Evolutionary conservation across 1,140 invertebrate genomes (phyloP), one percentile per base, ranked within the genome.

Genomic region (Pomacea maculata): DNA sequence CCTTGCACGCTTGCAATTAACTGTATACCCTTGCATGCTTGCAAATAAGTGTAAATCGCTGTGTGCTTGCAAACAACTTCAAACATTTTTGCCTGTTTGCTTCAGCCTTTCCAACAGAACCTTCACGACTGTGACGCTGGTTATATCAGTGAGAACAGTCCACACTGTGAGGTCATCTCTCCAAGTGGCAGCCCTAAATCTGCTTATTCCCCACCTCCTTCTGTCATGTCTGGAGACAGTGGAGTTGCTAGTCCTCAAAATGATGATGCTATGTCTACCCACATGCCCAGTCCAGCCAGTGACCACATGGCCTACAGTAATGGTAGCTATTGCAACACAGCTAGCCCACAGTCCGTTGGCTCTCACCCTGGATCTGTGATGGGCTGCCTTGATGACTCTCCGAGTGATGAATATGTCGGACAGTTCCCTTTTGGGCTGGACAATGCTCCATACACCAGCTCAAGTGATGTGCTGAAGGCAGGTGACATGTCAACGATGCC

Each of bases 101-200:
- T n/a, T 15, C 67, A 70, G 67, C 12, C 67, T 70, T 70, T 70
- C 11, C 67, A n/a, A n/a, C 67, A 70, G 67, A 65, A 7, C n/a
- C 17, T 9, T 45, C 25, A 29, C 1, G 77, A 78, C 45, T 67
- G 25, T 21, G 77, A 78, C 65, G 64, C 77, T 45, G 77, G 77
- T n/a, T 78, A 78, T 67, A 7, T 19, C 77, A 78, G 77, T 45
- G 77, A 78, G 77, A 78, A 71, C 77, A 78, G 77, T 67, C 77
- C 76, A 45, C 77, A n/a, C 65, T 70, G 65, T 54, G 77, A 78
- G 17, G n/a, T 12, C 67, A 57, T 21, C 21, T 78, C 77, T n/a
- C 77, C 77, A 1, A 67, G 77, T 54, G 68, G 65, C 77, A 78
- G 77, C 77, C 77, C 77, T 54, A 78, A 78, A 65, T 78, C 77